Base-by-base conservation (phyloP, 2,113 vertebrate species). In the Seriola rivoliana region DNA sequence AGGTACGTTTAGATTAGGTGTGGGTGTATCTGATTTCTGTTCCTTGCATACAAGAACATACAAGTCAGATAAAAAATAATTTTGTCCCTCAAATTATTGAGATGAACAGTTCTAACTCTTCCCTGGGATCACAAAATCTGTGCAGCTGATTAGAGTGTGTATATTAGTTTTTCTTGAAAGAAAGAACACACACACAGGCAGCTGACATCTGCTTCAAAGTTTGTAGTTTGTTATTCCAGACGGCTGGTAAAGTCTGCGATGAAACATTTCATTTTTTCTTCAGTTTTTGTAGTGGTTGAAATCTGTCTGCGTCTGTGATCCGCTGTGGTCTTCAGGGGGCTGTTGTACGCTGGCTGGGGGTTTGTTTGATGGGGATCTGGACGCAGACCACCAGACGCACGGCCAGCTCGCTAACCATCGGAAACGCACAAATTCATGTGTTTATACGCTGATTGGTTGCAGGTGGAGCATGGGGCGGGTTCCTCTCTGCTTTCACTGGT, bases 341-440 rank as follows among this genome's bases (percentile, higher is more conserved):
- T 82, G 71, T 69, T 23, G 59, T 63, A 25, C 32, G 42, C 29
- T 63, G 44, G 34, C 29, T 71, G 94, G 40, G 94, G 95, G 95
- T 95, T 95, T 96, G 95, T 95, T 96, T 95, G 95, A 87, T 85
- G 84, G 93, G 93, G 95, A 95, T 95, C 95, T 95, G 92, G 89
- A 62, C 8, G 3, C 77, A 71, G 78, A 73, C 52, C 25, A 12
- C 88, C 85, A 95, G 88, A 91, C 93, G 89, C 93, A 91, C 72
- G 90, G 90, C 86, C 92, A 90, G 94, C 90, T 66, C 13, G 91
- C 84, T 95, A 95, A 94, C 91, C 92, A 95, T 95, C 93, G 91
- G 95, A 96, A 96, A 96, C 94, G 88, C 90, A 93, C 88, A 93
- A 93, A 94, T 96, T 95, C 70, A 73, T 95, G 94, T 94, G 91